Base-by-base conservation (phyloP, 2,888 invertebrate species). In the Aporophyla lueneburgensis region DNA sequence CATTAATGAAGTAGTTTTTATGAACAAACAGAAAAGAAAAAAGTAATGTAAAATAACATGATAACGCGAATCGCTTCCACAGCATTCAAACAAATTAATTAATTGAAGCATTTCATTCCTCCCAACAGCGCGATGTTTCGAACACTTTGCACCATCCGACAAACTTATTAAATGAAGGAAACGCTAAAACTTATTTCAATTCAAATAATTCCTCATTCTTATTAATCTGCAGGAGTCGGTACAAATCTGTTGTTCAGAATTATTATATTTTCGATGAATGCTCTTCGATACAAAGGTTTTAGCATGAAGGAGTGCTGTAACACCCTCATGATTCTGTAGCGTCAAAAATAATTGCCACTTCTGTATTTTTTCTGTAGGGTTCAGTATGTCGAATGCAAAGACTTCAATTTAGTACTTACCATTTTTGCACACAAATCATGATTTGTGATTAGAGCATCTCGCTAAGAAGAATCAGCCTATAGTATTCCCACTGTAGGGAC, bases 381-480 rank as follows among this genome's bases (percentile, higher is more conserved):
- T 72, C 88, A 87, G 88, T 88, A 88, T 87, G 83, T 84, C 78
- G 78, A 63, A 86, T 80, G 71, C 83, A 87, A 87, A 89, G 89
- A 89, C 80, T 89, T 89, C 86, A 91, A 91, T 91, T 91, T 89
- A 87, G 86, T 86, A 58, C n/a, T n/a, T n/a, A n/a, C 56, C 49
- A 71, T 86, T 90, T 91, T 89, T 87, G 83, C 84, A 62, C 67
- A 65, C 53, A 88, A 92, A 92, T n/a, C n/a, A n/a, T n/a, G n/a
- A n/a, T n/a, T n/a, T 91, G 83, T 90, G 87, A 91, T 91, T 89
- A 91, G 81, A 81, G 70, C 78, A 76, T 86, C 85, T 83, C 76
- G 80, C 78, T n/a, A n/a, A n/a, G n/a, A n/a, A n/a, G n/a, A 40
- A 40, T 40, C 40, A 9, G 9, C 43, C 43, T 43, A 43, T 9